Evolutionary conservation across 2,113 vertebrate genomes (phyloP).

Genomic region (Ifrita kowaldi): DNA sequence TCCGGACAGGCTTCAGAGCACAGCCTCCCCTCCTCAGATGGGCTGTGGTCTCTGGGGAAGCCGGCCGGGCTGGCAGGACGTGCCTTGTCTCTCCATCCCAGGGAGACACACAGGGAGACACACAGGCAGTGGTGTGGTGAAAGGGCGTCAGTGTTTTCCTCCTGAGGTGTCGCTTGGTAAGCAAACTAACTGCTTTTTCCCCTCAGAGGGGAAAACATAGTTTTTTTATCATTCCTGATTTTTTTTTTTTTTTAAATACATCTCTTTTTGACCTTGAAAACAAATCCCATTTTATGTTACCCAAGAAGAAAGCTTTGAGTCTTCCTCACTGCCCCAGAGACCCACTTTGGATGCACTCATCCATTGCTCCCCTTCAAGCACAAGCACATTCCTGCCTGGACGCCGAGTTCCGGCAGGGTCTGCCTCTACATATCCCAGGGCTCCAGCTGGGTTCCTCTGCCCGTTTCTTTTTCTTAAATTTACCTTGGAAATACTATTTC

Average conservation of each 20-base stretch:
- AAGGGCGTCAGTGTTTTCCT: slow-evolving; percentile 1
- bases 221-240: background rate
- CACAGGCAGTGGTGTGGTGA: background rate
- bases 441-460: background rate
- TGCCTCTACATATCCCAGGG: background rate
- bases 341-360: rapidly evolving
- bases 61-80: background rate
- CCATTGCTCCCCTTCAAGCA: background rate
- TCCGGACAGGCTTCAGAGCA: background rate
- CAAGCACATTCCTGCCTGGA: background rate
- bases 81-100: background rate
- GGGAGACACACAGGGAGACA: background rate
- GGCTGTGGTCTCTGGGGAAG: slow-evolving; percentile 16
- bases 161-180: background rate
- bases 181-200: background rate
- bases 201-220: background rate
- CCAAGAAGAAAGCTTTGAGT: background rate
- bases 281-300: background rate
- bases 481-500: slow-evolving; percentile 56
- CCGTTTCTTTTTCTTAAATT: background rate
- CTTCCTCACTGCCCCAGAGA: background rate
- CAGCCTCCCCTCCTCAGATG: slow-evolving; percentile 18
- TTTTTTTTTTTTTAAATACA: background rate
- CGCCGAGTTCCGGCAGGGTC: rapidly evolving
- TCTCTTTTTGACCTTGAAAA: background rate